phyloP scores from a whole-genome alignment of 2,797 vertebrate genomes.

The Sebastes matsubarae region DNA sequence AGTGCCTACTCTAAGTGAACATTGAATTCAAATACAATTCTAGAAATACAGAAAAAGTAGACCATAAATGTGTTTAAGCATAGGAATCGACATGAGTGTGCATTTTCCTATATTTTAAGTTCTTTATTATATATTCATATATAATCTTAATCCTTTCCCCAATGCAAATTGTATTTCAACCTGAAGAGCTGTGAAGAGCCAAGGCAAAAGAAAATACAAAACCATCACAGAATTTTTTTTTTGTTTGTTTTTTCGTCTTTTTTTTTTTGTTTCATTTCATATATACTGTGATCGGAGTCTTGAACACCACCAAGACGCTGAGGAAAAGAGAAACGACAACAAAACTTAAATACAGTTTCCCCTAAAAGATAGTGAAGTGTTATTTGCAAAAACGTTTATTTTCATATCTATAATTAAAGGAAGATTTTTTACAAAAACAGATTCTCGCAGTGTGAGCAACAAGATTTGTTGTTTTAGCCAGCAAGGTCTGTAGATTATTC shows the following conservation, averaged over 20 bases:
- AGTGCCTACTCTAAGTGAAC: constrained; percentile 99
- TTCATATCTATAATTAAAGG: constrained; percentile 90
- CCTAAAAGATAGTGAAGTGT: constrained; percentile 92
- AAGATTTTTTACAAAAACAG: constrained; percentile 89
- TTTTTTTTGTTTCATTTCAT: constrained; percentile 75
- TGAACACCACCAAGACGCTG: constrained; percentile 95
- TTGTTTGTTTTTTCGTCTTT: constrained; percentile 46
- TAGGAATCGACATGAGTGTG: constrained; percentile 99
- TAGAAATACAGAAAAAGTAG: constrained; percentile 99
- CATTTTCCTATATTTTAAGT: constrained; percentile 99
- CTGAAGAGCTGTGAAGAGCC: constrained; percentile 98
- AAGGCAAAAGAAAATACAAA: constrained; percentile 94
- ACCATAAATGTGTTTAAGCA: constrained; percentile 99
- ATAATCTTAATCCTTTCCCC: constrained; percentile 98
- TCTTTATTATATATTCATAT: constrained; percentile 91
- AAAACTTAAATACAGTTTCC: constrained; percentile 94
- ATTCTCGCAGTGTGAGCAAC: constrained; percentile 90
- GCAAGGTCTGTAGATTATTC: constrained; percentile 58
- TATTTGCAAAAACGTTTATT: constrained; percentile 81
- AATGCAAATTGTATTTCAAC: constrained; percentile 98
- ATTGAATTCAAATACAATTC: constrained; percentile 99
- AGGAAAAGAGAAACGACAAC: constrained; percentile 86
- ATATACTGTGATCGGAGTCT: constrained; percentile 89
- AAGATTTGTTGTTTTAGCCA: constrained; percentile 83
- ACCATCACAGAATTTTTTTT: constrained; percentile 88